Percentiles rank a stretch among this genome's conserved stretches.
Conservation (phyloP, 1,140 invertebrate species). For the Hycleus cichorii region DNA sequence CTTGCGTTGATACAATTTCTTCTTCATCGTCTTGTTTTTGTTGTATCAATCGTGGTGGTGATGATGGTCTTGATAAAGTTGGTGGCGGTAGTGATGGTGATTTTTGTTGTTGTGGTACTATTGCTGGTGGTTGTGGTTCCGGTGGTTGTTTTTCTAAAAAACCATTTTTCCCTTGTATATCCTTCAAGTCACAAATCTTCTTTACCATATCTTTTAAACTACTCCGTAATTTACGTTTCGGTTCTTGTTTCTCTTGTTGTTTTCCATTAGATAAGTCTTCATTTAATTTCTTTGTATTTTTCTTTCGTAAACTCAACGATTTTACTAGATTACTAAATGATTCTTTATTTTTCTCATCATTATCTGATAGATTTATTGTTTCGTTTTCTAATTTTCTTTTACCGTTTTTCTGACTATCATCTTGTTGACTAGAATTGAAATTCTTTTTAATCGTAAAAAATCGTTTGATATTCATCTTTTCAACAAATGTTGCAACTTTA, state of each 20-base stretch:
- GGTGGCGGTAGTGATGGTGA: too few species aligned
- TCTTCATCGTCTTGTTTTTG: background rate
- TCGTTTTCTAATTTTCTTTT: slow-evolving; percentile 5
- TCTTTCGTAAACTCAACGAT: background rate
- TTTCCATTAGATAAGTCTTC: background rate
- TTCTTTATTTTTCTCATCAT: background rate
- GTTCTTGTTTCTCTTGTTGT: background rate
- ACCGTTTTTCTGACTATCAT: background rate
- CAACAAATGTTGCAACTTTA: slow-evolving; percentile 16
- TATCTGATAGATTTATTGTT: background rate
- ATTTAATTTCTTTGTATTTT: background rate
- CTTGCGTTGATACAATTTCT: too few species aligned
- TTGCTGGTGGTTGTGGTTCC: too few species aligned
- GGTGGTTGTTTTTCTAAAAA: background rate
- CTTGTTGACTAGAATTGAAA: background rate
- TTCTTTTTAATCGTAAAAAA: slow-evolving; percentile 30
- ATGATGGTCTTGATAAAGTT: too few species aligned
- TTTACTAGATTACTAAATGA: background rate
- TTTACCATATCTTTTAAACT: too few species aligned
- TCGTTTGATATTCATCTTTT: slow-evolving; percentile 27
- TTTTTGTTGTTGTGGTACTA: background rate
- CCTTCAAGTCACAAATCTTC: too few species aligned
- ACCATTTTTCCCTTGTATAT: background rate
- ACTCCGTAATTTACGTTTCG: background rate
- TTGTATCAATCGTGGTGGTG: background rate